These are phyloP conservation scores for Coenonympha glycerion DNA, from an alignment of 2,888 invertebrate genomes.

Conservation along the genomic window DNA sequence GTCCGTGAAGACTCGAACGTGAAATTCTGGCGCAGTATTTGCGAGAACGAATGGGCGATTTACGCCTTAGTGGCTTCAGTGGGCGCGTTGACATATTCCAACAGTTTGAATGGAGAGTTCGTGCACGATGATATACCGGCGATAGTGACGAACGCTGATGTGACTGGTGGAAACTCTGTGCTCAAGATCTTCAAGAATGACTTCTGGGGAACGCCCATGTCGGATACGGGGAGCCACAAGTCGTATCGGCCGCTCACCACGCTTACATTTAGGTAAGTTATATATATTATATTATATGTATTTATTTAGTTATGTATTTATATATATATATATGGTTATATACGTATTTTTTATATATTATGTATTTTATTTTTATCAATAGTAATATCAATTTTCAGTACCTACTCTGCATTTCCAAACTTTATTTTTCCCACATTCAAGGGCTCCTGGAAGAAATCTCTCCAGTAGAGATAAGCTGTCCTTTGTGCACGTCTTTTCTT, in stretches of 20 bases:
- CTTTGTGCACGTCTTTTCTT: no score
- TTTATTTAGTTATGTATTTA: no score
- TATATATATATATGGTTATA: no score
- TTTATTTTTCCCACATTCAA: no score
- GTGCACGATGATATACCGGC: conserved; percentile 93
- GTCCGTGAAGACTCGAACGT: conserved; percentile 59
- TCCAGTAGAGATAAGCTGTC: no score
- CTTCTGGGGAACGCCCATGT: conserved; percentile 94
- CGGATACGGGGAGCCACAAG: conserved; percentile 88
- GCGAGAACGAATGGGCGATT: conserved; percentile 75
- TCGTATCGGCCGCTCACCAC: conserved; percentile 90
- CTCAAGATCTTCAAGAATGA: conserved; percentile 83
- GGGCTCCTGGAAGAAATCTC: no score
- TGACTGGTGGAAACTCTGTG: conserved; percentile 80
- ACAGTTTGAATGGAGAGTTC: conserved; percentile 86
- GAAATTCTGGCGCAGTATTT: conserved; percentile 45
- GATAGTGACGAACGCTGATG: conserved; percentile 87
- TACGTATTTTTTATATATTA: no score
- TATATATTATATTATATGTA: no score
- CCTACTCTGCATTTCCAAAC: no score
- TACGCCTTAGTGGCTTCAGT: conserved; percentile 80
- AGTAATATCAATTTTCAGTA: no score
- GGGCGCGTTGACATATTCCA: conserved; percentile 81
- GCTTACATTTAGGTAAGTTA: conserved; percentile 88
- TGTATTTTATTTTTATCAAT: no score